Base-by-base conservation (phyloP, 2,797 vertebrate genomes). In the Dicrostonyx torquatus region DNA sequence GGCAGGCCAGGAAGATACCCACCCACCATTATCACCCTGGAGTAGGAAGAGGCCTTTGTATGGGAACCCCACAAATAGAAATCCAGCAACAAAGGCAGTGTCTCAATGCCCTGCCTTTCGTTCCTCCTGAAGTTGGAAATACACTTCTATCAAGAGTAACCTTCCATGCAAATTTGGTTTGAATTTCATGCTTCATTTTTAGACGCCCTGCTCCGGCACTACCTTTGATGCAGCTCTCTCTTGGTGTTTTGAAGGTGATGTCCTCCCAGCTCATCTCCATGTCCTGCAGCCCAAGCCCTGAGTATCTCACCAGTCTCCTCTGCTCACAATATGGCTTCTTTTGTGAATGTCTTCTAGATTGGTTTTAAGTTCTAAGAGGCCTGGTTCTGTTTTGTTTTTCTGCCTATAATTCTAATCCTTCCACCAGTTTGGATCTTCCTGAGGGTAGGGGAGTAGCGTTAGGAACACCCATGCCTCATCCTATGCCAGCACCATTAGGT, bases 21-120 rank as follows among this genome's bases (percentile, higher is more conserved):
- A 72, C 86, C 94, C 2, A 14, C 50, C 18, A 43, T 29, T 26
- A 43, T 4, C 64, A 50, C 58, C 2, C 4, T 70, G 15, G 12
- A n/a, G 66, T 9, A 72, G 85, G 87, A 94, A 91, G 70, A 6
- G 26, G 82, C 58, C 40, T 96, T 83, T 83, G 78, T 60, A 79
- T 18, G 48, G 58, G 55, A 90, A 78, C 79, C 70, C 78, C 50
- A 78, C 66, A 91, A 83, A 93, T 20, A 95, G 90, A 77, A 95
- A 53, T n/a, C 43, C 37, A 45, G 89, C 34, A 64, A 77, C 73
- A 75, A 53, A 89, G 64, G 79, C 13, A n/a, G 22, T 43, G 40
- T 43, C 72, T 73, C 79, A 37, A 6, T 3, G 64, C n/a, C 43
- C 55, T 48, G 18, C 70, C 66, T 37, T 55, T 62, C 26, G 26